Conservation (phyloP, 2,888 invertebrate species). For the Synergus umbraculus region DNA sequence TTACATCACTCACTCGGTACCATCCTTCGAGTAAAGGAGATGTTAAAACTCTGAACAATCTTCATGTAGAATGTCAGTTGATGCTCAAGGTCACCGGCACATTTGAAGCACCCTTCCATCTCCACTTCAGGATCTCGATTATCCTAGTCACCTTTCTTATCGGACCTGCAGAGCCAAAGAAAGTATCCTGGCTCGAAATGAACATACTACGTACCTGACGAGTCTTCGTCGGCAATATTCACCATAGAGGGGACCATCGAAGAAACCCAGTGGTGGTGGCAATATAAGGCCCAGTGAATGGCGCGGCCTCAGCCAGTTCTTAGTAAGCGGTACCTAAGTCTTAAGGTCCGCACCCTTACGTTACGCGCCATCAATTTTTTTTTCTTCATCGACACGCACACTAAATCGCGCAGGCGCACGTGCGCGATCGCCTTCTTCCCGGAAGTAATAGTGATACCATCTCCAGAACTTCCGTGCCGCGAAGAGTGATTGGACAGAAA, state of each 20-base stretch:
- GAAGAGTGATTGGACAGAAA: conserved; percentile 34
- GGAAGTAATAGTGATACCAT: conserved; percentile 42
- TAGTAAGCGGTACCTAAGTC: conserved; percentile 70
- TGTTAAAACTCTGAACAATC: neutral
- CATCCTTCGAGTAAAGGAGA: neutral
- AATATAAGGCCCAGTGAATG: conserved; percentile 73
- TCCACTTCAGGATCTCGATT: conserved; percentile 1
- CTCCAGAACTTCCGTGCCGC: conserved; percentile 34
- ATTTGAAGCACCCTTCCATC: conserved; percentile 1
- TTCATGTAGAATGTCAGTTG: neutral
- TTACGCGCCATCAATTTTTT: conserved; percentile 43
- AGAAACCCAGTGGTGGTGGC: conserved; percentile 71
- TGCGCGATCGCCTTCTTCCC: conserved; percentile 39
- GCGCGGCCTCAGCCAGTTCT: conserved; percentile 74
- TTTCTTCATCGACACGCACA: conserved; percentile 47
- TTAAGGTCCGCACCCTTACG: conserved; percentile 66
- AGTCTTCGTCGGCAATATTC: conserved; percentile 46
- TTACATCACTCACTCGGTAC: neutral
- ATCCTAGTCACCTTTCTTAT: neutral
- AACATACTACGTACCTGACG: conserved; percentile 46
- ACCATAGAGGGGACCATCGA: conserved; percentile 58
- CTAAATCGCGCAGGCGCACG: conserved; percentile 50
- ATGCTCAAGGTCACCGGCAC: conserved; percentile 27
- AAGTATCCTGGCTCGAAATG: conserved; percentile 47
- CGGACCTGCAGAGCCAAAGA: conserved; percentile 11